Conservation (phyloP, 2,797 vertebrate genomes). For the Apogon talboti region DNA sequence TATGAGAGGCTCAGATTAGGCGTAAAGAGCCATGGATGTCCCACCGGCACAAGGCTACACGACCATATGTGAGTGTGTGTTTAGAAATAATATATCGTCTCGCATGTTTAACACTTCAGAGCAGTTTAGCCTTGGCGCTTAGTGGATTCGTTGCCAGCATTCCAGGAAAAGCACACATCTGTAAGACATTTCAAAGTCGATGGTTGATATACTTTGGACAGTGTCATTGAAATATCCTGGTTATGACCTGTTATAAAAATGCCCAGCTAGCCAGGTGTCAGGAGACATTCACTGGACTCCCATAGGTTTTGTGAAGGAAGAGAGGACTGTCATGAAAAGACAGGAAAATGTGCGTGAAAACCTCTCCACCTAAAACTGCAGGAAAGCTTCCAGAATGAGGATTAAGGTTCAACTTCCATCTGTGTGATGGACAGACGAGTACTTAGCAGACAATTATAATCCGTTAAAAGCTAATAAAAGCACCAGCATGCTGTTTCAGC, state of each 20-base stretch:
- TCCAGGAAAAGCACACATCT: slow-evolving; percentile 72
- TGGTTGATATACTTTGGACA: slow-evolving; percentile 72
- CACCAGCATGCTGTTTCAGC: slow-evolving; percentile 70
- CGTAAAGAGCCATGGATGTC: slow-evolving; percentile 61
- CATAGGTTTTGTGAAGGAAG: slow-evolving; percentile 65
- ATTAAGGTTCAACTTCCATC: slow-evolving; percentile 83
- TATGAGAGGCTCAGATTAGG: slow-evolving; percentile 69
- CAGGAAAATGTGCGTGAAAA: slow-evolving; percentile 81
- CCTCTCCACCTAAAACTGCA: slow-evolving; percentile 69
- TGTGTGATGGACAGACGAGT: slow-evolving; percentile 77
- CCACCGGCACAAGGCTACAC: slow-evolving; percentile 56
- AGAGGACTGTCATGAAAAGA: slow-evolving; percentile 74
- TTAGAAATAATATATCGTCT: slow-evolving; percentile 79
- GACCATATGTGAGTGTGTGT: slow-evolving; percentile 65
- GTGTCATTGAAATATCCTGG: slow-evolving; percentile 79
- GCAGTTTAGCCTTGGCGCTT: slow-evolving; percentile 65
- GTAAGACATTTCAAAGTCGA: slow-evolving; percentile 78
- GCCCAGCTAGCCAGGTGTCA: slow-evolving; percentile 73
- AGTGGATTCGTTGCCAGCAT: slow-evolving; percentile 66
- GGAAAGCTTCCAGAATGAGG: slow-evolving; percentile 76
- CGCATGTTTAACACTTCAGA: slow-evolving; percentile 74
- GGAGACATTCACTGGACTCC: slow-evolving; percentile 73
- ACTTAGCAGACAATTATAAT: slow-evolving; percentile 84
- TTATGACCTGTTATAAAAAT: slow-evolving; percentile 72
- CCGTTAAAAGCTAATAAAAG: slow-evolving; percentile 82